Conservation (phyloP, 2,797 vertebrate species). For the Myripristis jacobus region DNA sequence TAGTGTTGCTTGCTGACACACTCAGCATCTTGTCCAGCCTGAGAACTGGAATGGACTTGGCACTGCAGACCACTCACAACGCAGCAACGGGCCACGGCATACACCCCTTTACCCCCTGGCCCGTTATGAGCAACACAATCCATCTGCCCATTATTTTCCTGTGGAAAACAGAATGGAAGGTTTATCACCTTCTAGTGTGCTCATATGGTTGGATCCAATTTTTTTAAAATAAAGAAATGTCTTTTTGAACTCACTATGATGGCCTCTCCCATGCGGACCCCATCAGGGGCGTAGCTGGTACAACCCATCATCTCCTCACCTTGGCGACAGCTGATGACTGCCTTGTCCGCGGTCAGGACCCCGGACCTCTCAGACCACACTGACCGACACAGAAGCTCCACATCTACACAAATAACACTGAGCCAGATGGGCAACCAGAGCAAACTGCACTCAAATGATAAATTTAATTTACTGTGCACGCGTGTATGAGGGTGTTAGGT, state of each 20-base stretch:
- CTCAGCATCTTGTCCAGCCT: conserved; percentile 57
- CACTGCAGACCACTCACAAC: conserved; percentile 79
- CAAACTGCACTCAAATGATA: neutral
- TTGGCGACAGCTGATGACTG: conserved; percentile 72
- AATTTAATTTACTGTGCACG: neutral
- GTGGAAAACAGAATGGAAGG: neutral
- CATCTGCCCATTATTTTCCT: conserved; percentile 78
- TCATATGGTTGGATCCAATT: neutral
- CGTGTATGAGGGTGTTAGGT: neutral
- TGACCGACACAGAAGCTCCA: conserved; percentile 86
- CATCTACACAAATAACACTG: conserved; percentile 66
- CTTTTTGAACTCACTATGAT: conserved; percentile 78
- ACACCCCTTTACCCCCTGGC: conserved; percentile 78
- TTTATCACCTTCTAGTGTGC: neutral
- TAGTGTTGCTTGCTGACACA: conserved; percentile 77
- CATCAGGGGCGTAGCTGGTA: conserved; percentile 82
- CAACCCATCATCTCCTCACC: conserved; percentile 91
- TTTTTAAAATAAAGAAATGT: neutral
- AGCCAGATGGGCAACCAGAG: neutral
- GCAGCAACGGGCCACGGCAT: conserved; percentile 89
- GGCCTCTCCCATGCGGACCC: conserved; percentile 80
- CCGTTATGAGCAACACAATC: conserved; percentile 83
- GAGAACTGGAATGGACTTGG: conserved; percentile 56
- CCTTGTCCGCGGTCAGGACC: conserved; percentile 44
- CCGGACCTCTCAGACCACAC: conserved; percentile 89